Evolutionary conservation across 2,113 vertebrate genomes (phyloP).

Genomic region (Mastomys coucha): DNA sequence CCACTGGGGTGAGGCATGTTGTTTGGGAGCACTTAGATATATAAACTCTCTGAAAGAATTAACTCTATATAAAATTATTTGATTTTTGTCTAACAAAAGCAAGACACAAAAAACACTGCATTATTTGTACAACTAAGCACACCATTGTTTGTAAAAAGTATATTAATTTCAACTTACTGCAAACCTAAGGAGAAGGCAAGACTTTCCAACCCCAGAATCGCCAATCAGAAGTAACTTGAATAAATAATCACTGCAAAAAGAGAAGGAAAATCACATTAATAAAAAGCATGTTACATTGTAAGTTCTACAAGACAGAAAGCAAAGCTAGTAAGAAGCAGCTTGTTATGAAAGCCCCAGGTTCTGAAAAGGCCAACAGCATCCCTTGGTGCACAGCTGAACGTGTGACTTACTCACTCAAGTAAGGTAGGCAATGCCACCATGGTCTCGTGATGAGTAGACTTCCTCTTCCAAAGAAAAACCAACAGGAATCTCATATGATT

Average conservation of each 20-base stretch:
- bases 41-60: conserved; percentile 49
- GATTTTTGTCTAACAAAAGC: conserved; percentile 42
- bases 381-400: conserved; percentile 9
- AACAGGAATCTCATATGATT: neutral
- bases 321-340: conserved; percentile 3
- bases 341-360: conserved; percentile 20
- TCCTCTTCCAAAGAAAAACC: neutral
- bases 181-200: conserved; percentile 98
- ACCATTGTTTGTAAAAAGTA: conserved; percentile 39
- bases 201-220: conserved; percentile 98
- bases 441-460: conserved; percentile 24
- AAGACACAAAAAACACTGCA: neutral
- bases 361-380: neutral
- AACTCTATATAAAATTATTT: conserved; percentile 39
- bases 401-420: neutral
- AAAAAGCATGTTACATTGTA: conserved; percentile 48
- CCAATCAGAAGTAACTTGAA: conserved; percentile 99
- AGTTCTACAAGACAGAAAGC: conserved; percentile 54
- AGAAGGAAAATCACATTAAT: conserved; percentile 66
- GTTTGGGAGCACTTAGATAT: conserved; percentile 20
- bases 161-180: conserved; percentile 92
- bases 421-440: neutral
- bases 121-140: neutral
- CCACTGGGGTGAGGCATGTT: neutral
- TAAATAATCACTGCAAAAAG: conserved; percentile 96